phyloP scores from a whole-genome alignment of 64 coral and sea anemone species.

The Montipora efflorescens region DNA sequence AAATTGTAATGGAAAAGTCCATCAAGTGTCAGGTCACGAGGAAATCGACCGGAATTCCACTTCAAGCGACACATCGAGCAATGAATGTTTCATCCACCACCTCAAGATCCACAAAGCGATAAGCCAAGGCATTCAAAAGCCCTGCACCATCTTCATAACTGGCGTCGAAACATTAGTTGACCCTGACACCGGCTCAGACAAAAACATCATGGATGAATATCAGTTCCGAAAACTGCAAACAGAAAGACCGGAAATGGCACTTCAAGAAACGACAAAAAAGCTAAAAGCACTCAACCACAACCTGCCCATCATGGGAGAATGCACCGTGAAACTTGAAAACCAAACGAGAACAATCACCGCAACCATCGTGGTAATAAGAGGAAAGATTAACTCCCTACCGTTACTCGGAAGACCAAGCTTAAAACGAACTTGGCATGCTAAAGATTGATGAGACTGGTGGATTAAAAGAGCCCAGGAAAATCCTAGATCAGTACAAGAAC shows the following conservation, averaged over 20 bases:
- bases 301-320: neutral
- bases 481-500: conserved; percentile 23
- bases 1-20: too few species aligned
- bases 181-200: conserved; percentile 46
- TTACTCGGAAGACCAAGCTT: neutral
- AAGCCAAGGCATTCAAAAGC: too few species aligned
- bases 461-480: conserved; percentile 50
- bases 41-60: too few species aligned
- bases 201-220: conserved; percentile 41
- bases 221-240: conserved; percentile 23
- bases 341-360: too few species aligned
- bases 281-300: conserved; percentile 17
- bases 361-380: too few species aligned
- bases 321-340: too few species aligned
- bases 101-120: too few species aligned
- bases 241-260: neutral
- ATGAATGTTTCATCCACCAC: too few species aligned
- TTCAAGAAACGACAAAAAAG: neutral
- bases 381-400: too few species aligned
- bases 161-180: neutral
- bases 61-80: too few species aligned
- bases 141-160: neutral
- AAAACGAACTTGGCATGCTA: conserved; percentile 46
- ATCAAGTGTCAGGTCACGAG: too few species aligned
- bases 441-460: conserved; percentile 26